Evolutionary conservation across 2,888 invertebrate genomes (phyloP).

Genomic region (Rhimphoctona megacephalus): DNA sequence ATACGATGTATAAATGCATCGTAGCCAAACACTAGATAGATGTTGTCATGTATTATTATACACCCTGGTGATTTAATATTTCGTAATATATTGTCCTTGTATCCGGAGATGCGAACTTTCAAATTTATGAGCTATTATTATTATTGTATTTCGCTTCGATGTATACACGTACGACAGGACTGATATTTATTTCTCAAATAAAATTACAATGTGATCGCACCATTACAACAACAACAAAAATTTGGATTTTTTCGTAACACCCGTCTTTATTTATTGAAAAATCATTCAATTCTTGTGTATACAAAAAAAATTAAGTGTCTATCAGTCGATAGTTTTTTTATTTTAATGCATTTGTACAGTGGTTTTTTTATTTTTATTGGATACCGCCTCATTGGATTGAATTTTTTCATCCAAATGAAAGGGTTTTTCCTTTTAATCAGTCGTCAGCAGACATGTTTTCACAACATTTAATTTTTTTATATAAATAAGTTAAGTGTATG

Average conservation of each 20-base stretch:
- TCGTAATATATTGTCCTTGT: constrained; percentile 10
- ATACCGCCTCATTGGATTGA: too few relatives aligned
- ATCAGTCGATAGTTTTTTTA: neutral
- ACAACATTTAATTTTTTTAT: neutral
- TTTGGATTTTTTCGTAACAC: neutral
- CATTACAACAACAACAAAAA: neutral
- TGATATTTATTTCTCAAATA: constrained; percentile 65
- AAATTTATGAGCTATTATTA: neutral
- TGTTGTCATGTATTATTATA: constrained; percentile 1
- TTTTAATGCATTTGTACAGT: neutral
- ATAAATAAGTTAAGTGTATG: neutral
- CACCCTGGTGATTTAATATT: constrained; percentile 20
- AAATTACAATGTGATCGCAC: neutral
- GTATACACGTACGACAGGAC: constrained; percentile 46
- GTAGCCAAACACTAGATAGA: neutral
- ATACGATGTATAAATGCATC: constrained; percentile 13
- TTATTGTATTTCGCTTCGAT: constrained; percentile 28
- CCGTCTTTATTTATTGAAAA: neutral
- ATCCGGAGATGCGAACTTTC: neutral
- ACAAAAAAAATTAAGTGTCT: neutral
- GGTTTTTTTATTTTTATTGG: too few relatives aligned
- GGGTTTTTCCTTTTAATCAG: neutral
- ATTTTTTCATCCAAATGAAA: neutral
- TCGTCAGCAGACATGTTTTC: neutral
- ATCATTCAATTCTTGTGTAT: neutral